Evolutionary conservation across 2,797 vertebrate genomes (phyloP).

Genomic region (Mus spretus): DNA sequence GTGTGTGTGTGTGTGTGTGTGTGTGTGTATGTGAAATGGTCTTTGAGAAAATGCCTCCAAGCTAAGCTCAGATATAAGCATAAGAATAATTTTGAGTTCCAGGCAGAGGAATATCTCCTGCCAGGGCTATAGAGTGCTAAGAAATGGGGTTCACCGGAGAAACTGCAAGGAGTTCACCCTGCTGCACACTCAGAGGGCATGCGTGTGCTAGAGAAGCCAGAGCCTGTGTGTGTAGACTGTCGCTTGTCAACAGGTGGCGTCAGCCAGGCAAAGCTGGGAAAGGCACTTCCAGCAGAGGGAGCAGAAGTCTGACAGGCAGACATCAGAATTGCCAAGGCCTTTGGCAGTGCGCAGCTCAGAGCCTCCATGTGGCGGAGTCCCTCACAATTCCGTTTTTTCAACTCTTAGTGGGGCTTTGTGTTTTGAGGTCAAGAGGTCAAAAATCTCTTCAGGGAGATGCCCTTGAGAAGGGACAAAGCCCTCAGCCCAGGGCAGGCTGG

Average conservation of each 20-base stretch:
- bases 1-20: neutral
- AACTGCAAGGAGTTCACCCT: neutral
- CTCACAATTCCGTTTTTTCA: neutral
- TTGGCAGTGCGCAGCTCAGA: fast-evolving
- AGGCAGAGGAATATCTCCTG: neutral
- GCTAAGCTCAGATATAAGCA: neutral
- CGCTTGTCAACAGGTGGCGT: neutral
- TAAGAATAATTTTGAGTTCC: neutral
- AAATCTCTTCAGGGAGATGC: neutral
- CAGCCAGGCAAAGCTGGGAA: neutral
- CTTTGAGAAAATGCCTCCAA: neutral
- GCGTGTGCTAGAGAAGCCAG: neutral
- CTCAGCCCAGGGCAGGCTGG: neutral
- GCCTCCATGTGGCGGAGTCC: neutral
- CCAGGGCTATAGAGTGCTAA: neutral
- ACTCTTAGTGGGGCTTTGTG: neutral
- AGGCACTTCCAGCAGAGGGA: neutral
- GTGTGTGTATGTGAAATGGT: neutral
- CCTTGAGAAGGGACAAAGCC: neutral
- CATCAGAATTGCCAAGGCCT: no score
- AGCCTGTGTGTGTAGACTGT: neutral
- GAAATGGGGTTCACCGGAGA: neutral
- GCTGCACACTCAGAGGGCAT: neutral
- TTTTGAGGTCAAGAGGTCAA: neutral
- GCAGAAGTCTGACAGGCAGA: neutral